phyloP scores from a whole-genome alignment of 1,140 invertebrate genomes.

The Caenorhabditis remanei region DNA sequence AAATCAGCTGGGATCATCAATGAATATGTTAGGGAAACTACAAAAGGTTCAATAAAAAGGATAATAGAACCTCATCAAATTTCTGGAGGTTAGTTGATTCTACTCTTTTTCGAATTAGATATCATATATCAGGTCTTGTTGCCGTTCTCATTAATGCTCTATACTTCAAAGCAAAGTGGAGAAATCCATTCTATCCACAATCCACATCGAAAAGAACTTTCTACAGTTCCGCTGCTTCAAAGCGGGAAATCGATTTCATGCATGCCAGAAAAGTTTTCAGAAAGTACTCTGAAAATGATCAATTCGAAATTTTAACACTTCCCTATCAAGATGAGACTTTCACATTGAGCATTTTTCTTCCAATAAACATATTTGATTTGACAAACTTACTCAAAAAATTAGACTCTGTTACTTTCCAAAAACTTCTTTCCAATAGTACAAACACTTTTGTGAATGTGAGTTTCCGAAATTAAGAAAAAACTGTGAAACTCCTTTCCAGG shows the following conservation, averaged over 20 bases:
- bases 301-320: slow-evolving; percentile 41
- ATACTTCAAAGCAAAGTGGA: slow-evolving; percentile 44
- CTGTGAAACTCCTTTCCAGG: neutral
- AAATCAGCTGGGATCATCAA: neutral
- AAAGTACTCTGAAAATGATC: slow-evolving; percentile 33
- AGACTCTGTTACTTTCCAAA: neutral
- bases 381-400: neutral
- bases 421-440: neutral
- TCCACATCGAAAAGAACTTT: neutral
- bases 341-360: slow-evolving; percentile 50
- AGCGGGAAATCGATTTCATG: slow-evolving; percentile 11
- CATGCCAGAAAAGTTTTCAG: neutral
- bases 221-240: neutral
- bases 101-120: neutral
- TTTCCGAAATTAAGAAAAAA: neutral
- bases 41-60: neutral
- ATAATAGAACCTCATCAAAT: neutral
- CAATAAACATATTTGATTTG: slow-evolving; percentile 38
- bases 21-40: slow-evolving; percentile 11
- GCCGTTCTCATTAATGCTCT: slow-evolving; percentile 4
- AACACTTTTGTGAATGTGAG: slow-evolving; percentile 17
- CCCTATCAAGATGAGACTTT: slow-evolving; percentile 14
- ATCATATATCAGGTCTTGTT: slow-evolving; percentile 44
- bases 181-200: neutral
- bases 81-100: neutral